These are phyloP conservation scores for Triops cancriformis DNA, from an alignment of 1,140 invertebrate genomes.

Conservation along the genomic window DNA sequence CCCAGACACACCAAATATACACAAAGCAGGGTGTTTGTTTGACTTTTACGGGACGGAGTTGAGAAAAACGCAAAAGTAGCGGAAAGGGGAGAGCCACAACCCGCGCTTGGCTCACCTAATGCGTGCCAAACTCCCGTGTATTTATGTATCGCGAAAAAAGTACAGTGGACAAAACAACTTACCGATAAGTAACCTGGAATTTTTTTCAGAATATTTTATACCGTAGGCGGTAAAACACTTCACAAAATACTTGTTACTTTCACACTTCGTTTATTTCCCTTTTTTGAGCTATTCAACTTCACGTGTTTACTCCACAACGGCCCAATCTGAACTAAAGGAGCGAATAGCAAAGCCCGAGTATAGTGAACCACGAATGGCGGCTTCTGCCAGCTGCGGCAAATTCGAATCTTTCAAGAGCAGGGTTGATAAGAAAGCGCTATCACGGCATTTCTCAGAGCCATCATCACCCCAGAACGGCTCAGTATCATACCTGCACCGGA, in stretches of 20 bases:
- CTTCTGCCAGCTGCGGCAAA: neutral
- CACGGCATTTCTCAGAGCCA: neutral
- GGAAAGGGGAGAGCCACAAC: neutral
- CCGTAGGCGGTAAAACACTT: neutral
- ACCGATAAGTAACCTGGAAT: neutral
- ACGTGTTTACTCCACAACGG: neutral
- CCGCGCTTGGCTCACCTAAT: neutral
- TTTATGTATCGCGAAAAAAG: neutral
- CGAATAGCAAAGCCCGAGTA: neutral
- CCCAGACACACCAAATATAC: neutral
- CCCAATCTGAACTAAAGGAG: slow-evolving; percentile 11
- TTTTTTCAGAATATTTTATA: no score
- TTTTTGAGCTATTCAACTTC: neutral
- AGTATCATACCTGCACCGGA: neutral
- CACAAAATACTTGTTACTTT: neutral
- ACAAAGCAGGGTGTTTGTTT: neutral
- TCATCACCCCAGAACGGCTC: neutral
- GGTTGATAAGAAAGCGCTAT: neutral
- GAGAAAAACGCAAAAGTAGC: neutral
- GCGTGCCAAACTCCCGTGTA: neutral
- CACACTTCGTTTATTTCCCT: neutral
- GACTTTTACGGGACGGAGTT: neutral
- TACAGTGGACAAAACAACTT: neutral
- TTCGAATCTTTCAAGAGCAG: neutral
- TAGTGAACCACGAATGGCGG: neutral